These are phyloP conservation scores for Wiebesia pumilae DNA, from an alignment of 1,140 invertebrate species.

Conservation along the genomic window DNA sequence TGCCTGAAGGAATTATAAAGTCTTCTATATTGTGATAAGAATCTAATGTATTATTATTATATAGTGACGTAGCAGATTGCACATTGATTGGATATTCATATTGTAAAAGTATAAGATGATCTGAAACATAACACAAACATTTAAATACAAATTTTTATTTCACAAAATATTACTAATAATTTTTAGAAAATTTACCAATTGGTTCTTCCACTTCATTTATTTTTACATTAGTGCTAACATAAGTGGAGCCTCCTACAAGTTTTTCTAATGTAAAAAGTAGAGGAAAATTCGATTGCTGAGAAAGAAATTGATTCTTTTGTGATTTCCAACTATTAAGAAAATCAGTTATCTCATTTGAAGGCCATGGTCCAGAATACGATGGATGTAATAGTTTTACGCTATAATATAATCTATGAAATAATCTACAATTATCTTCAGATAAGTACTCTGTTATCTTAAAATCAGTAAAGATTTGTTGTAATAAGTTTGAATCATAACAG, in stretches of 20 bases:
- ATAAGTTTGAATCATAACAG: constrained; percentile 74
- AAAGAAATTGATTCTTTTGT: not conserved
- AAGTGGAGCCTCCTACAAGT: constrained; percentile 70
- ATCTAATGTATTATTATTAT: constrained; percentile 19
- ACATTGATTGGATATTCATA: constrained; percentile 64
- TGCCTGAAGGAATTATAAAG: constrained; percentile 11
- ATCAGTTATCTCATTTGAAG: constrained; percentile 60
- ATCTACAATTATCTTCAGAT: not conserved
- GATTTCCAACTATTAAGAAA: not conserved
- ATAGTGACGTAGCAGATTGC: constrained; percentile 69
- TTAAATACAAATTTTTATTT: constrained; percentile 53
- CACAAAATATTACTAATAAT: constrained; percentile 48
- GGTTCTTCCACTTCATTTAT: constrained; percentile 67
- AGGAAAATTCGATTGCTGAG: constrained; percentile 57
- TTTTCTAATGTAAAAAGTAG: constrained; percentile 66
- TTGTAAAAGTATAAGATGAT: constrained; percentile 71
- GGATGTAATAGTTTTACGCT: constrained; percentile 75
- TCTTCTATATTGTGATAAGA: not conserved
- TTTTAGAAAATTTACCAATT: constrained; percentile 69
- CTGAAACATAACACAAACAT: constrained; percentile 67
- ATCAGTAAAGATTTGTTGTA: constrained; percentile 73
- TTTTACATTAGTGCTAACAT: constrained; percentile 69
- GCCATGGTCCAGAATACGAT: constrained; percentile 69
- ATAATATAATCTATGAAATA: constrained; percentile 76
- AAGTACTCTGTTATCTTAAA: not conserved